Base-by-base conservation (phyloP, 2,113 vertebrate genomes). In the Scalopus aquaticus region DNA sequence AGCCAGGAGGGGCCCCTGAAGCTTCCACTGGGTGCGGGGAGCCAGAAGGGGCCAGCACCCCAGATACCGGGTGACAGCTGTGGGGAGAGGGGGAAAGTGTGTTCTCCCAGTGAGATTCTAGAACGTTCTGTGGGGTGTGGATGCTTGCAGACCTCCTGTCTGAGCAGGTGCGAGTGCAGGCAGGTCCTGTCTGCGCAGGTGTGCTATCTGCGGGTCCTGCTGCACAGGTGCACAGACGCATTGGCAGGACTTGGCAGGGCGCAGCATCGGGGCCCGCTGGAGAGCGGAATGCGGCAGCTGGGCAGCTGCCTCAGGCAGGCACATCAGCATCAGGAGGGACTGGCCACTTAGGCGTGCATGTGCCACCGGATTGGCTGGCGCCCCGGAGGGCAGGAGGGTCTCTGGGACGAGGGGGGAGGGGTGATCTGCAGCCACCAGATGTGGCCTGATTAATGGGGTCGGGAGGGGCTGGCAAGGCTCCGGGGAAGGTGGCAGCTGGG, bases 361-460 rank as follows among this genome's bases (percentile, higher is more conserved):
- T 30, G 9, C 28, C 32, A 35, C 5, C 51, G 11, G 62, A 69
- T 37, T 46, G 78, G 58, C 56, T 46, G 7, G 0, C 1, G 44
- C 44, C 70, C 73, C 0, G 20, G 94, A 37, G 46, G 79, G 83
- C 17, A 22, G 84, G 46, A 5, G 1, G 44, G 78, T 30, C 74
- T 54, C 12, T 1, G 1, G 65, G 13, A 32, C 1, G 32, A 17
- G 16, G 26, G 35, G 12, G 4, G 20, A 20, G 69, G 89, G 17
- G 17, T 1, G 28, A 5, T 91, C 51, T 35, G 12, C 9, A 3
- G 0, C 56, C 39, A 76, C 91, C 97, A 96, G 96, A 91, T 96
- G 97, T 91, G 95, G 95, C 91, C 94, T 58, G 46, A 39, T 96
- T 95, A 94, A 79, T 32, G 74, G 73, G 74, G 54, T 17, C 12